Evolutionary conservation across 2,888 invertebrate species (phyloP), one percentile per base, ranked within the genome.

Genomic region (Minunthozetes semirufus): DNA sequence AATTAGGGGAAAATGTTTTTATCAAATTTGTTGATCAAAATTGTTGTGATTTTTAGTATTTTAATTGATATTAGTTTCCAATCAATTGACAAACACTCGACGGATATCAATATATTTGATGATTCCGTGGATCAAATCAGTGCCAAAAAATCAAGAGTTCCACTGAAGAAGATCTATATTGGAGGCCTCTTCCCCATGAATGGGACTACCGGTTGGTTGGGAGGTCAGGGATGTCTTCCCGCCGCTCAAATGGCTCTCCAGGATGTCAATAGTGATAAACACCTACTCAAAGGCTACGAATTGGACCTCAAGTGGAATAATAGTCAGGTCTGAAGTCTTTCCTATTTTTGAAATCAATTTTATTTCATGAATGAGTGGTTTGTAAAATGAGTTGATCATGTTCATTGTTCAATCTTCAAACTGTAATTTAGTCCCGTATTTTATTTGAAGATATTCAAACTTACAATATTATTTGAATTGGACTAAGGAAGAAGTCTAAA

Each of bases 101-200:
- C 1, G 3, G 29, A n/a, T 33, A 19, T 42, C 4, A 22, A 42
- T 13, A 68, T 11, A 22, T 68, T 15, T 15, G 42, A 68, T 22
- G 68, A n/a, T 1, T 22, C n/a, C n/a, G n/a, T n/a, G 63, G n/a
- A 22, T 63, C 59, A 25, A 15, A 33, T 46, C n/a, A 68, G 22
- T 46, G 46, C 38, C 22, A 68, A 68, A 33, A 63, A 17, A 19
- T 13, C 27, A 15, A 61, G 38, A 71, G 71, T 61, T 56, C 42
- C 70, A 38, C 25, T 71, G 3, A 75, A 75, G 42, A 71, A 71
- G n/a, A 75, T 75, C n/a, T 33, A 96, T 84, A 94, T 97, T 83
- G 99, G 97, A 74, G 98, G 95, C 74, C 96, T 98, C 81, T 99
- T 99, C 84, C 98, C 99, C 53, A 97, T 98, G 86, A 90, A 88